These are phyloP conservation scores for Euclidia mi DNA, from an alignment of 2,888 invertebrate genomes.

Conservation along the genomic window DNA sequence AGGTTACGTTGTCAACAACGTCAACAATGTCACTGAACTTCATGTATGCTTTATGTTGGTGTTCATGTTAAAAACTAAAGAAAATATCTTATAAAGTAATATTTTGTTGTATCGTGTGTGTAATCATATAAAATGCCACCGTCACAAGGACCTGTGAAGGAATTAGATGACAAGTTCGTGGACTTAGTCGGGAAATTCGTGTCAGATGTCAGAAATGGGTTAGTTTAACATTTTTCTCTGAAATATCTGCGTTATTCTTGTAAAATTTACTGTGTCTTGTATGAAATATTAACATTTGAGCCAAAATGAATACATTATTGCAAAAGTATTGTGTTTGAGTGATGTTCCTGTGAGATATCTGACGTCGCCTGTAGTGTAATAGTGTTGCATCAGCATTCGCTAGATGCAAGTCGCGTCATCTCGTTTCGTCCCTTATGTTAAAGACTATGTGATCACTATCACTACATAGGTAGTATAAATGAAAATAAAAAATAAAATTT, in stretches of 20 bases:
- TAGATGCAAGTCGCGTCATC: too few species aligned
- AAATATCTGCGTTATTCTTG: neutral
- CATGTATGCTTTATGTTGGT: too few species aligned
- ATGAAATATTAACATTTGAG: neutral
- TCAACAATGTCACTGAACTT: too few species aligned
- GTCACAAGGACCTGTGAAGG: constrained; percentile 55
- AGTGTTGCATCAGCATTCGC: too few species aligned
- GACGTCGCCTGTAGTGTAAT: too few species aligned
- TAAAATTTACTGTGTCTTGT: neutral
- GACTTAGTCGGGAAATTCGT: constrained; percentile 76
- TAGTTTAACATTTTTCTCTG: constrained; percentile 40
- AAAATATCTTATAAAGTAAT: neutral
- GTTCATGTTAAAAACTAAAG: neutral
- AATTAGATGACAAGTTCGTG: constrained; percentile 72
- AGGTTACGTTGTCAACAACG: too few species aligned
- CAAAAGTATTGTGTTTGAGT: too few species aligned
- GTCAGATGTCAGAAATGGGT: constrained; percentile 72
- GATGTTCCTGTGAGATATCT: too few species aligned
- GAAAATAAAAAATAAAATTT: too few species aligned
- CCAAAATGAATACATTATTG: constrained; percentile 8
- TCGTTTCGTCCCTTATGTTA: too few species aligned
- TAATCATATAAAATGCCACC: constrained; percentile 58
- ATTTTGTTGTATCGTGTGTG: neutral
- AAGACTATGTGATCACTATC: too few species aligned
- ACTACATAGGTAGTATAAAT: too few species aligned